A percentile compares a stretch with the other conserved stretches of the same genome.
Evolutionary conservation across 2,113 vertebrate species (phyloP).

Genomic region (Crotalus horridus): DNA sequence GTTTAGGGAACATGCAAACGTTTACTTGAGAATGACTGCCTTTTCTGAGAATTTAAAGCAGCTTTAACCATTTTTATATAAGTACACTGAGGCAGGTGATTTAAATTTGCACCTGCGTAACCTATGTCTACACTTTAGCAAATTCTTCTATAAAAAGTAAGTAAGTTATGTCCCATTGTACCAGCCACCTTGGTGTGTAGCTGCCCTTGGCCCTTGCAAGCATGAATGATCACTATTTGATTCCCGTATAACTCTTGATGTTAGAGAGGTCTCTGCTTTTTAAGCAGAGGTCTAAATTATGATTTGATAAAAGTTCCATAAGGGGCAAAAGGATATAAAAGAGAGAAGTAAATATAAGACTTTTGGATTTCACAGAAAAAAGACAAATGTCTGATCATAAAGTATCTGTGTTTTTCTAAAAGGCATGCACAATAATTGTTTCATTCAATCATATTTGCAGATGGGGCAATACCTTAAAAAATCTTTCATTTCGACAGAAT

Average conservation of each 20-base stretch:
- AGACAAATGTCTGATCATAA: background rate
- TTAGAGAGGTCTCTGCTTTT: background rate
- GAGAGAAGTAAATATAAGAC: background rate
- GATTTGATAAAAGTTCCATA: background rate
- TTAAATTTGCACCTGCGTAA: slow-evolving; percentile 43
- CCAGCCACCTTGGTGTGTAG: background rate
- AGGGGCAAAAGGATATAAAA: background rate
- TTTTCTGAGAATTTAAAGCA: slow-evolving; percentile 35
- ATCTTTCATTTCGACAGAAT: background rate
- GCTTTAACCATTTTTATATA: slow-evolving; percentile 41
- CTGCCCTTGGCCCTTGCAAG: background rate
- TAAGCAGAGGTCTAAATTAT: background rate
- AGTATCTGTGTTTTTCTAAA: background rate
- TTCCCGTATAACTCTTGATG: background rate
- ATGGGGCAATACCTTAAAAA: background rate
- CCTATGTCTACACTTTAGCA: slow-evolving; percentile 20
- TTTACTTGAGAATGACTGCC: slow-evolving; percentile 30
- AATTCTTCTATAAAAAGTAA: slow-evolving; percentile 11
- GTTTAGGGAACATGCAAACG: slow-evolving; percentile 48
- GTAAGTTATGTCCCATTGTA: background rate
- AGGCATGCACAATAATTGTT: background rate
- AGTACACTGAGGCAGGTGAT: slow-evolving; percentile 38
- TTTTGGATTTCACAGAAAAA: background rate
- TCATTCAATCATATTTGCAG: background rate
- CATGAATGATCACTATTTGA: background rate